Base-by-base conservation (phyloP, 2,888 invertebrate genomes). In the Andrena praecox region DNA sequence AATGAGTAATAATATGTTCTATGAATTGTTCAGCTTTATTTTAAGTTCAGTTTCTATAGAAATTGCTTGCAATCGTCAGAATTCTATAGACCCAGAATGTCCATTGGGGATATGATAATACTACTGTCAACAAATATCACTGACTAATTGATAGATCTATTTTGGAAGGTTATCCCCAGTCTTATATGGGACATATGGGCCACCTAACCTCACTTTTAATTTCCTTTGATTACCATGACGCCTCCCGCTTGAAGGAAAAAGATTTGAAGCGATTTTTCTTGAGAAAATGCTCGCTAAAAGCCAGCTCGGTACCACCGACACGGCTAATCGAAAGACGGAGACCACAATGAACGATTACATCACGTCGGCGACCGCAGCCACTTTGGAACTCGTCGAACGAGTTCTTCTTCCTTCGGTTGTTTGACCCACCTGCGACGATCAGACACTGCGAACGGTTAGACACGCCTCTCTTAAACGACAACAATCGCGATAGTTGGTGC, bases 311-410 rank as follows among this genome's bases (percentile, higher is more conserved):
- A 33, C 20, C n/a, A 24, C 8, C 63, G 72, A 31, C 63, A 31
- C 70, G 59, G 59, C 77, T 42, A 76, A 87, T 82, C 87, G 87
- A 85, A 87, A 82, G 52, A 75, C 72, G 7, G 29, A 85, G 86
- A 87, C 85, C 87, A 76, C 73, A 80, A 77, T 52, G 76, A 82
- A 85, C 86, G 86, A 85, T 87, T 87, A 87, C 86, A 87, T 87
- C 87, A 87, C 84, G 73, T 48, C 62, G 73, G 64, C 85, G 89
- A 89, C 86, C 87, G 82, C 89, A 85, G 88, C 81, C 88, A 87
- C 88, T 88, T 87, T 87, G 83, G 87, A 85, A 84, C 89, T 87
- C 85, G 89, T 87, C 74, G 66, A 66, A 89, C 89, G 84, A 87
- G 89, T 89, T 86, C 88, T 84, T 85, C 86, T 84, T 82, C 86